Base-by-base conservation (phyloP, 2,888 invertebrate species). In the Molorchus minor region DNA sequence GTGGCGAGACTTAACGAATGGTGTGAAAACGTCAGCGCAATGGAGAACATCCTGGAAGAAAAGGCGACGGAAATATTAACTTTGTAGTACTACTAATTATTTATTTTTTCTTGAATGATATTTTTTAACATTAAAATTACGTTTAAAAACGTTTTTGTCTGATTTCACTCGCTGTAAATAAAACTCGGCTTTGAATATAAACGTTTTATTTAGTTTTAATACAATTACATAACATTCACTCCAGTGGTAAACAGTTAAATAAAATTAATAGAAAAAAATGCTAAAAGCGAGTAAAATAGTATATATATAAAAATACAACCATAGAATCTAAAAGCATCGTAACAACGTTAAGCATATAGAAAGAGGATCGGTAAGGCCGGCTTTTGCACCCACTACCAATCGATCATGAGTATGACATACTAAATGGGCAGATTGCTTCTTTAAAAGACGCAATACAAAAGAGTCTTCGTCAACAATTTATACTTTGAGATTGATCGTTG, bases 31-130 rank as follows among this genome's bases (percentile, higher is more conserved):
- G 90, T 92, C 3, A 84, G 84, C 62, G 83, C 84, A 29, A 91
- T 92, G 88, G 91, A 91, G 76, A 82, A 84, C 59, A 78, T 92
- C 58, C 81, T 92, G 57, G 90, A 91, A 80, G 86, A 85, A 33
- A 86, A 88, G 74, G 92, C 91, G n/a, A 85, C 86, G 45, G 92
- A 92, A 78, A 92, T 93, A 77, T 84, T 92, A 64, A 90, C 90
- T 54, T 82, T 87, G 67, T 87, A 83, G 56, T 67, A 62, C 55
- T 58, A 53, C 40, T 57, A 56, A 53, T 62, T 51, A 60, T 55
- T 61, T 64, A 62, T 56, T 56, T 36, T 52, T 43, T 49, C 29
- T 45, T 56, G 43, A 58, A 53, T 59, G 58, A 45, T 10, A 35
- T 53, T 46, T 60, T 53, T 52, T 54, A 60, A 57, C 53, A 53